Base-by-base conservation (phyloP, 2,797 vertebrate species). In the Onychomys leucogaster region DNA sequence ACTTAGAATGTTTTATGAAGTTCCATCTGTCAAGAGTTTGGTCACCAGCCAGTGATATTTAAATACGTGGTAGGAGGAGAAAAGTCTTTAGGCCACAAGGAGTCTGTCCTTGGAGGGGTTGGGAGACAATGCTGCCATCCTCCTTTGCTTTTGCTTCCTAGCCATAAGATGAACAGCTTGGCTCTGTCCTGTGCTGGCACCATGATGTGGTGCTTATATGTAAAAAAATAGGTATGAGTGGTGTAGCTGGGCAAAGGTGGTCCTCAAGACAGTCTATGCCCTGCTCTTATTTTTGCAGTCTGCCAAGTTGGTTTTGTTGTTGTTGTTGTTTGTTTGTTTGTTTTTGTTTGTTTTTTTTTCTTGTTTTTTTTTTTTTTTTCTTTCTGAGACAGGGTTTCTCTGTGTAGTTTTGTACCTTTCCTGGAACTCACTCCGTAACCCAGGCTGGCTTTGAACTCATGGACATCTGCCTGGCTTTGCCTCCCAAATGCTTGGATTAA, bases 101-200 rank as follows among this genome's bases (percentile, higher is more conserved):
- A 13, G 6, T 41, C 10, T 61, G 4, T 57, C 34, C 5, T 17
- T 21, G 16, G 34, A 84, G 23, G 3, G 32, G 2, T 46, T 6
- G 6, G 32, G 2, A 4, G 10, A 29, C 0, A 0, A 23, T 9
- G 16, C 0, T 43, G 1, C 34, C 8, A 41, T 55, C 14, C 12
- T 91, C 29, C 34, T 61, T n/a, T 19, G 29, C 49, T 65, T 27
- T 90, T 23, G 49, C 2, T 21, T 71, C 41, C 7, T 49, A 14
- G 16, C 41, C 16, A 32, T 19, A 23, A 52, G 41, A 3, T 25
- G 11, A 81, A 16, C 32, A 73, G 23, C 32, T 81, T 49, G 34
- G 8, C 12, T 57, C 73, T 69, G 2, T 7, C n/a, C 17, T 27
- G 9, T 0, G 2, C 43, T 29, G 1, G n/a, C 11, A 65, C n/a